Conservation (phyloP, 2,888 invertebrate species). For the Leucophenga maculata region DNA sequence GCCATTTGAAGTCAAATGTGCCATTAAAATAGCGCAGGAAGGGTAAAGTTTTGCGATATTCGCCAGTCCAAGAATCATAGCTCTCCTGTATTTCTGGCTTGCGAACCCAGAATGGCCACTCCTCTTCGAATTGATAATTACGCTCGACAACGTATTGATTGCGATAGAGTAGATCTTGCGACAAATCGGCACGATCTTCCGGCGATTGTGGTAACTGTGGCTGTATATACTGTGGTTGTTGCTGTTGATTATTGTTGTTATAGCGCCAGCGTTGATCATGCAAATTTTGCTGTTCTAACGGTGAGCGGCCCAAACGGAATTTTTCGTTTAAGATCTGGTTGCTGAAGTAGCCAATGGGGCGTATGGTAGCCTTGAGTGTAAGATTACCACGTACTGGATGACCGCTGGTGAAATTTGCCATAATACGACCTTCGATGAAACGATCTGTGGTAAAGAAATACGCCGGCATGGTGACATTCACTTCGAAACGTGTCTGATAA, state of each 20-base stretch:
- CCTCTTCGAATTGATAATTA: conserved; percentile 85
- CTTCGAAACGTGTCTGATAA: conserved; percentile 94
- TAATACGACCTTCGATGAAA: conserved; percentile 87
- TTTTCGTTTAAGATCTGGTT: conserved; percentile 75
- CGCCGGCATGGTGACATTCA: conserved; percentile 95
- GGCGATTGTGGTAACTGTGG: conserved; percentile 43
- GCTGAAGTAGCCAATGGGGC: conserved; percentile 79
- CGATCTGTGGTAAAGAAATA: conserved; percentile 92
- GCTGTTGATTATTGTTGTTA: conserved; percentile 48
- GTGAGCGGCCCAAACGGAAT: conserved; percentile 72
- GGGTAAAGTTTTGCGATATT: conserved; percentile 76
- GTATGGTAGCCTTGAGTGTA: conserved; percentile 85
- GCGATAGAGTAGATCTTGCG: conserved; percentile 71
- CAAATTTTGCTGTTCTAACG: conserved; percentile 56
- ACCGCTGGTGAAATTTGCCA: conserved; percentile 97
- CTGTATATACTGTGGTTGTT: conserved; percentile 42
- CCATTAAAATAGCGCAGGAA: conserved; percentile 86
- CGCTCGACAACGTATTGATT: conserved; percentile 78
- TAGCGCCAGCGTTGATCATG: conserved; percentile 56
- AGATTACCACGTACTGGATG: conserved; percentile 91
- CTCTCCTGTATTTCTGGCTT: conserved; percentile 75
- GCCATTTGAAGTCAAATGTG: conserved; percentile 88
- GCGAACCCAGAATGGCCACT: conserved; percentile 86
- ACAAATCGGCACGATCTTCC: conserved; percentile 50
- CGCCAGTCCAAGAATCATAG: conserved; percentile 68